These are phyloP conservation scores for Sclerodermus sp. DNA, from an alignment of 2,888 invertebrate genomes.

Conservation along the genomic window DNA sequence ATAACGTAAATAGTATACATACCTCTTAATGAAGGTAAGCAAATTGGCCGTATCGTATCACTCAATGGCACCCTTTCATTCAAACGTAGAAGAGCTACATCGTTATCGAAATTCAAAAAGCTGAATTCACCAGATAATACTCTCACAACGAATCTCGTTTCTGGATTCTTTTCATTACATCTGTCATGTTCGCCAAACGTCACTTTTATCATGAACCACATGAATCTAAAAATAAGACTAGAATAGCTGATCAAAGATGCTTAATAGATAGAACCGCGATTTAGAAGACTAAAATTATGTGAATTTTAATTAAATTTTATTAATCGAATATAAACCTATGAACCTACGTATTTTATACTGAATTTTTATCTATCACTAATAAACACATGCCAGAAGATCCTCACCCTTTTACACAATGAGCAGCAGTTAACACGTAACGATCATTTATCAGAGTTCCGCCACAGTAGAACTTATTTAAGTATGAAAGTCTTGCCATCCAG, in stretches of 20 bases:
- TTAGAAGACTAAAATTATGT: background rate
- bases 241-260: constrained; percentile 29
- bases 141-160: constrained; percentile 72
- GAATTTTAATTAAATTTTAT: too few species aligned
- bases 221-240: constrained; percentile 67
- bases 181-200: constrained; percentile 87
- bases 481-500: constrained; percentile 85
- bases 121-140: constrained; percentile 81
- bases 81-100: constrained; percentile 79
- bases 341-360: too few species aligned
- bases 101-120: constrained; percentile 84
- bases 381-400: constrained; percentile 18
- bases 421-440: constrained; percentile 83
- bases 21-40: constrained; percentile 73
- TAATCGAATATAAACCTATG: too few species aligned
- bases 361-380: too few species aligned
- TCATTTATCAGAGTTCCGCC: constrained; percentile 87
- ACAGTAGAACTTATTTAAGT: constrained; percentile 88
- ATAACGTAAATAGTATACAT: too few species aligned
- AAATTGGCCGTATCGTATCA: constrained; percentile 79
- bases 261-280: background rate
- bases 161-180: constrained; percentile 73
- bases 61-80: constrained; percentile 81
- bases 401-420: constrained; percentile 89
- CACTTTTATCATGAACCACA: constrained; percentile 92